Evolutionary conservation across 2,888 invertebrate species (phyloP).

Genomic region (Tenthredo amoena): DNA sequence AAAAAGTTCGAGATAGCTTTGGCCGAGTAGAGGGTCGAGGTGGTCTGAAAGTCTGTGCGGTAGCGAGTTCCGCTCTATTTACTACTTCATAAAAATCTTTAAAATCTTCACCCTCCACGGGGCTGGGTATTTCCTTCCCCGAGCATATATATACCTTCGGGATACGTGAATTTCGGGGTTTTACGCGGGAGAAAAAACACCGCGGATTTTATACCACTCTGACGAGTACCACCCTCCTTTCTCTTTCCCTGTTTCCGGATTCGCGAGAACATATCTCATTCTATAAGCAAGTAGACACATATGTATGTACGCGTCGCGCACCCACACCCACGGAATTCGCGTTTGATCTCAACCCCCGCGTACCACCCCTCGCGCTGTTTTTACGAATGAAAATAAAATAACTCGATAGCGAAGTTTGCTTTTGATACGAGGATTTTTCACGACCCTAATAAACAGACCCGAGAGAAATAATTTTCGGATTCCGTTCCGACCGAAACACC

Average conservation of each 20-base stretch:
- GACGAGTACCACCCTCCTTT: background rate
- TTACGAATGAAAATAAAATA: background rate
- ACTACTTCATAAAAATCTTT: conserved; percentile 67
- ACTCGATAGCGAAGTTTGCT: background rate
- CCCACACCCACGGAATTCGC: background rate
- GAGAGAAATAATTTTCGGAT: background rate
- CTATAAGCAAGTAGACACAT: background rate
- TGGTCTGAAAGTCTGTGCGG: conserved; percentile 50
- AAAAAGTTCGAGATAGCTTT: conserved; percentile 69
- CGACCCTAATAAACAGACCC: background rate
- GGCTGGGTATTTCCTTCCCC: background rate
- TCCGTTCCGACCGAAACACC: background rate
- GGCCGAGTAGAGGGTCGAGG: conserved; percentile 43
- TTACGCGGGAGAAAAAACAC: background rate
- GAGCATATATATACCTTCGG: background rate
- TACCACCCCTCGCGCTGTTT: background rate
- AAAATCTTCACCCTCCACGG: conserved; percentile 57
- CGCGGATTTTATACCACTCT: background rate
- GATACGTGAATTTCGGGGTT: background rate
- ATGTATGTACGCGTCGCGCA: background rate
- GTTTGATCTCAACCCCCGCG: background rate
- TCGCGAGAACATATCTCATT: background rate
- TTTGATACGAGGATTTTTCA: conserved; percentile 1
- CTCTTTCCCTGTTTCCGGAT: background rate
- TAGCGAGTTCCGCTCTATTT: conserved; percentile 60